A percentile compares a stretch with the other conserved stretches of the same genome.
Conservation (phyloP, 2,888 invertebrate species). For the Lycocerus yunnanus region DNA sequence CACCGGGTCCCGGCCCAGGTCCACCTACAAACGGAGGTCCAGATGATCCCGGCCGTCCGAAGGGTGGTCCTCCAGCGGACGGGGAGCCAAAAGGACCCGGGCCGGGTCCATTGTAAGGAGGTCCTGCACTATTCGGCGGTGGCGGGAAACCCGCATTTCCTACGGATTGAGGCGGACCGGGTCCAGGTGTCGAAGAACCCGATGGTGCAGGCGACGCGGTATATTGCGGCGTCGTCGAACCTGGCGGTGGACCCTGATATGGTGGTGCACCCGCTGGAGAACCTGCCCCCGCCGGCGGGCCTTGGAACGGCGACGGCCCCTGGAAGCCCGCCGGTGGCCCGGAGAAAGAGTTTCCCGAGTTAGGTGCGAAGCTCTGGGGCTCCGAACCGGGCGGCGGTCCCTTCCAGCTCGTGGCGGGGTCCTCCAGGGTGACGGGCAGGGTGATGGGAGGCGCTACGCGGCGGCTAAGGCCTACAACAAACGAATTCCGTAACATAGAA, state of each 20-base stretch:
- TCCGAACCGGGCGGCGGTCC: conserved; percentile 70
- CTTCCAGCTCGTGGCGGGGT: conserved; percentile 80
- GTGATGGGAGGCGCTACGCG: conserved; percentile 70
- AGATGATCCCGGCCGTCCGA: conserved; percentile 68
- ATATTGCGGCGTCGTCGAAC: conserved; percentile 80
- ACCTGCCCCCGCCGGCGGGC: conserved; percentile 74
- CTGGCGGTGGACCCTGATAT: conserved; percentile 74
- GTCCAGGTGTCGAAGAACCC: conserved; percentile 82
- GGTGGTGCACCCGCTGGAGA: conserved; percentile 75
- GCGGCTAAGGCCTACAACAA: conserved; percentile 78
- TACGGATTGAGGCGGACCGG: conserved; percentile 60
- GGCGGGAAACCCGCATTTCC: conserved; percentile 61
- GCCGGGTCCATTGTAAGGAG: conserved; percentile 72
- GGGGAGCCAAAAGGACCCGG: conserved; percentile 71
- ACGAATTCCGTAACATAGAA: conserved; percentile 36
- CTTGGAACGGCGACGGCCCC: conserved; percentile 64
- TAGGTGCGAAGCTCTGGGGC: conserved; percentile 68
- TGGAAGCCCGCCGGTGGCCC: conserved; percentile 61
- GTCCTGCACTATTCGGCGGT: conserved; percentile 65
- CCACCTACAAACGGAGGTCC: conserved; percentile 71
- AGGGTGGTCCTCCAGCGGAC: conserved; percentile 65
- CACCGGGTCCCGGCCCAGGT: conserved; percentile 68
- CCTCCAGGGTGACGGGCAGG: conserved; percentile 76
- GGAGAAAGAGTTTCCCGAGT: conserved; percentile 66
- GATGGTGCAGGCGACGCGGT: conserved; percentile 85